Conservation (phyloP, 2,888 invertebrate genomes). For the Selenia dentaria region DNA sequence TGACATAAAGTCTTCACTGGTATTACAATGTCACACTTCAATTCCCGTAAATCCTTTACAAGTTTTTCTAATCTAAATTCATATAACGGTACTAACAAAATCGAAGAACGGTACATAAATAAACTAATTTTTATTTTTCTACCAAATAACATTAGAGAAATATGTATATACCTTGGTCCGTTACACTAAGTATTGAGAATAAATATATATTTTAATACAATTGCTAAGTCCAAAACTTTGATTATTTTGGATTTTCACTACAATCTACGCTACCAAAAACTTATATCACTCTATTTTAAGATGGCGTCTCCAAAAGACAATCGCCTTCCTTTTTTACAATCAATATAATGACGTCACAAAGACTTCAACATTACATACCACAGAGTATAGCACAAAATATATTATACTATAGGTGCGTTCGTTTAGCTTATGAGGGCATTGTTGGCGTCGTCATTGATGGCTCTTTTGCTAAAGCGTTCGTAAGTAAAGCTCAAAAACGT, state of each 20-base stretch:
- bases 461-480: too few relatives aligned
- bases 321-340: constrained; percentile 73
- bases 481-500: too few relatives aligned
- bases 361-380: constrained; percentile 63
- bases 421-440: too few relatives aligned
- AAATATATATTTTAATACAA: constrained; percentile 71
- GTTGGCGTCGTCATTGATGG: too few relatives aligned
- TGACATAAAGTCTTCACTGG: constrained; percentile 52
- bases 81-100: constrained; percentile 71
- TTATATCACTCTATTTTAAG: constrained; percentile 85
- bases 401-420: too few relatives aligned
- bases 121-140: constrained; percentile 66
- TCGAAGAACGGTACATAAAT: constrained; percentile 74
- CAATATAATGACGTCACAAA: constrained; percentile 81
- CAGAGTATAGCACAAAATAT: too few relatives aligned
- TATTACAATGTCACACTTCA: constrained; percentile 30
- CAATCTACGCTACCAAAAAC: constrained; percentile 86
- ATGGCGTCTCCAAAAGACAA: constrained; percentile 83
- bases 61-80: constrained; percentile 44
- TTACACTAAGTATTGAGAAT: constrained; percentile 87
- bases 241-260: constrained; percentile 81
- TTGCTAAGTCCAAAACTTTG: constrained; percentile 67
- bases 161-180: constrained; percentile 90
- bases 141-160: constrained; percentile 70
- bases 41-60: constrained; percentile 34